These are phyloP conservation scores for Metopolophium dirhodum DNA, from an alignment of 1,140 invertebrate species.

Conservation along the genomic window DNA sequence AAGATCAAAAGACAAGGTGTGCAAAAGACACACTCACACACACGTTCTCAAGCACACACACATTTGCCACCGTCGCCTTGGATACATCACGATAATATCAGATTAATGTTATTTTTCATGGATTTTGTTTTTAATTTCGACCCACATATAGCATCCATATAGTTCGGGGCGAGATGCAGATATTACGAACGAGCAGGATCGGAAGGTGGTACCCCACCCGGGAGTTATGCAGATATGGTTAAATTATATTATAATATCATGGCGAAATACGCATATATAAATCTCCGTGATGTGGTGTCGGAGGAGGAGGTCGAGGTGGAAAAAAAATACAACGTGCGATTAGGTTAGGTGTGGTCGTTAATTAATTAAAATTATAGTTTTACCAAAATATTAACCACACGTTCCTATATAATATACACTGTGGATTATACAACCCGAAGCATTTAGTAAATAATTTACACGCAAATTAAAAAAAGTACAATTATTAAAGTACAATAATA, in stretches of 20 bases:
- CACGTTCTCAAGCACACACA: neutral
- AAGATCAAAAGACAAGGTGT: slow-evolving; percentile 14
- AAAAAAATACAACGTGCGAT: neutral
- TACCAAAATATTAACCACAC: neutral
- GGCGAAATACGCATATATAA: neutral
- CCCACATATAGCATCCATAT: neutral
- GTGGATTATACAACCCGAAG: neutral
- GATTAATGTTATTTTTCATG: slow-evolving; percentile 18
- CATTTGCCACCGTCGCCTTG: neutral
- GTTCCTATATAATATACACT: neutral
- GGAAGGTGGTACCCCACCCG: neutral
- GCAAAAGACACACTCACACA: neutral
- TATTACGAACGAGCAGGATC: neutral
- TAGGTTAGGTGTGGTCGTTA: neutral
- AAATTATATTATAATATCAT: neutral
- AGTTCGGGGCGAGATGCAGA: neutral
- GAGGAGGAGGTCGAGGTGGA: neutral
- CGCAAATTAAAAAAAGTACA: neutral
- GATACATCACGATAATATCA: neutral
- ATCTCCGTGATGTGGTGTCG: neutral
- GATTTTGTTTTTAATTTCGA: slow-evolving; percentile 24
- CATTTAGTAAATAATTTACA: neutral
- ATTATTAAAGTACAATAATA: neutral
- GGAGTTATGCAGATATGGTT: neutral
- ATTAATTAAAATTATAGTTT: slow-evolving; percentile 10